Base-by-base conservation (phyloP, 2,888 invertebrate species). In the Athetis lepigone region DNA sequence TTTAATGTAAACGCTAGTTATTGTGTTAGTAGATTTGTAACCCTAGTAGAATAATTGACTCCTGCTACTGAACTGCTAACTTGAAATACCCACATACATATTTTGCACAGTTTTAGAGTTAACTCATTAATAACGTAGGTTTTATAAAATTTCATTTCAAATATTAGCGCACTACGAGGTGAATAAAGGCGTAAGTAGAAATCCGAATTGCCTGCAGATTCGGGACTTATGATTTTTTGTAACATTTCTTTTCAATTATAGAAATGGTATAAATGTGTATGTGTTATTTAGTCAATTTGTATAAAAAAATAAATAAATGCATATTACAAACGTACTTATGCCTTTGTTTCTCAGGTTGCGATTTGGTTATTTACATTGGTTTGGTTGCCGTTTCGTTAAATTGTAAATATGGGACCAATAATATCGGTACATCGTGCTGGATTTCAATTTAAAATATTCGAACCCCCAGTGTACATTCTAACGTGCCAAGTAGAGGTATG, bases 1-100 rank as follows among this genome's bases (percentile, higher is more conserved):
- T 78, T 78, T 78, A 78, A 79, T 79, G 62, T 73, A 66, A 60
- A 61, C 68, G 65, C 39, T 74, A 69, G 73, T 46, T 50, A 19
- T 55, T 51, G 69, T 59, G 58, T 56, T 69, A 11, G 59, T 73
- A 55, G 40, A 50, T 61, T 29, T 57, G 46, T 62, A 52, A 72
- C 68, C 62, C 51, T 66, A 56, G 6, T 56, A 56, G 40, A 49
- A 45, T 49, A 61, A 56, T 36, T 45, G 27, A 5, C 36, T 52
- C 23, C 40, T 40, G 42, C 19, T 52, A 19, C 52, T 43, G 11
- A 45, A 60, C 25, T 25, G 33, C 33, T 13, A 13, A 33, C 33
- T 33, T 13, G 4, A 33, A 33, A 13, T 2, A 13, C 4, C 13
- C 4, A 33, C 27, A 33, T 13, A 33, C 33, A 33, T 33, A 33